Base-by-base conservation (phyloP, 2,113 vertebrate species). In the Gasterosteus aculeatus region DNA sequence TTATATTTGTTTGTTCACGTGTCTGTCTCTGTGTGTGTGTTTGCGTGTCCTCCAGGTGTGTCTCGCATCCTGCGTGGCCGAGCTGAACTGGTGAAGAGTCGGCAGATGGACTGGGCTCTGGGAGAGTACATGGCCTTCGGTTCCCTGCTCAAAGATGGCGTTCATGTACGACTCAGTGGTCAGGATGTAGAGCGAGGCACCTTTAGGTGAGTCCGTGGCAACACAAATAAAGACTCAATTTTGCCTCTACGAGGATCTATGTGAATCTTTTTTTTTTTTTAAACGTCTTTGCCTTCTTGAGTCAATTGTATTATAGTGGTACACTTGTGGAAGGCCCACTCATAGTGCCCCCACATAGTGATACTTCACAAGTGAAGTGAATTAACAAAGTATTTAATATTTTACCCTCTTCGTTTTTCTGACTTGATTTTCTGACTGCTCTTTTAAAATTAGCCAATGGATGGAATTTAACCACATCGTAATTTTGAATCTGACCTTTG, bases 131-230 rank as follows among this genome's bases (percentile, higher is more conserved):
- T 97, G 96, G 96, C 96, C 0, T 96, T 97, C 0, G 96, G 96
- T 57, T 97, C 97, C 11, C 94, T 97, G n/a, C 94, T 97, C 46
- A 97, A 95, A 66, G 97, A 97, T 39, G 96, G 95, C 63, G 96
- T 96, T 84, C 96, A 97, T 51, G 95, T 97, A 42, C 94, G 96
- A 19, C 93, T 98, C 64, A 98, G 96, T 0, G 96, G 96, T 72
- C 96, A 98, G 90, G 96, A 98, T 1, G 96, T 98, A 1, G 97
- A 97, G 82, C 94, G 96, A 7, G 96, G 97, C 29, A 97, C 96
- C 0, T 97, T 97, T 79, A 98, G 96, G 97, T 98, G 78, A 85
- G 82, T 58, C 56, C 16, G 10, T 44, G 72, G 47, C 35, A 56
- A 22, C 29, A 31, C 49, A 22, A 31, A 38, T 18, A 10, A 64